Evolutionary conservation across 1,140 invertebrate genomes (phyloP).

Genomic region (Dinoponera quadriceps): DNA sequence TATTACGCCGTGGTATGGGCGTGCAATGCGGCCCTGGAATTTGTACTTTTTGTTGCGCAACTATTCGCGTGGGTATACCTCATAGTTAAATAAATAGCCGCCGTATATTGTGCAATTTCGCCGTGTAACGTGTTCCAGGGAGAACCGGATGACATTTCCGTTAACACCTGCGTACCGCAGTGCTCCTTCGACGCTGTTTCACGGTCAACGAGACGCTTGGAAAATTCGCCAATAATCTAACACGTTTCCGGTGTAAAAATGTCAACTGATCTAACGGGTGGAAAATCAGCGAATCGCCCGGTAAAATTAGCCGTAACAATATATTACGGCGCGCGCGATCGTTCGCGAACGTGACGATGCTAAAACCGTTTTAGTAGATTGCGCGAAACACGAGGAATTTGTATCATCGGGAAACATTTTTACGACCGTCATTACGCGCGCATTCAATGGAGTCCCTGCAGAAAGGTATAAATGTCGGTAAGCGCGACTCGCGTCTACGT

Average conservation of each 20-base stretch:
- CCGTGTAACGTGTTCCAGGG: not conserved
- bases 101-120: not conserved
- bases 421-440: conserved; percentile 18
- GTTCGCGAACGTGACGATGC: conserved; percentile 4
- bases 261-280: not conserved
- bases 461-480: conserved; percentile 33
- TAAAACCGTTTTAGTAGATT: not conserved
- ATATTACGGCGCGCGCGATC: not conserved
- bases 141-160: not conserved
- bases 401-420: conserved; percentile 13
- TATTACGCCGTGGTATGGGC: conserved; percentile 37
- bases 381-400: conserved; percentile 26
- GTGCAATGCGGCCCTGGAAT: conserved; percentile 40
- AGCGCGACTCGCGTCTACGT: conserved; percentile 4
- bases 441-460: not conserved
- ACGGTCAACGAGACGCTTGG: not conserved
- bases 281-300: conserved; percentile 1
- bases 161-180: not conserved
- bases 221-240: not conserved
- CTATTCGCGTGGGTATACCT: conserved; percentile 39
- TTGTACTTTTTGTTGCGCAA: conserved; percentile 42
- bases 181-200: not conserved
- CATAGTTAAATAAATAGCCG: not conserved
- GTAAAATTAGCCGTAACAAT: conserved; percentile 26
- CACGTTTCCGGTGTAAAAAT: not conserved